These are phyloP conservation scores for Thymelicus sylvestris DNA, from an alignment of 2,888 invertebrate species.

Conservation along the genomic window DNA sequence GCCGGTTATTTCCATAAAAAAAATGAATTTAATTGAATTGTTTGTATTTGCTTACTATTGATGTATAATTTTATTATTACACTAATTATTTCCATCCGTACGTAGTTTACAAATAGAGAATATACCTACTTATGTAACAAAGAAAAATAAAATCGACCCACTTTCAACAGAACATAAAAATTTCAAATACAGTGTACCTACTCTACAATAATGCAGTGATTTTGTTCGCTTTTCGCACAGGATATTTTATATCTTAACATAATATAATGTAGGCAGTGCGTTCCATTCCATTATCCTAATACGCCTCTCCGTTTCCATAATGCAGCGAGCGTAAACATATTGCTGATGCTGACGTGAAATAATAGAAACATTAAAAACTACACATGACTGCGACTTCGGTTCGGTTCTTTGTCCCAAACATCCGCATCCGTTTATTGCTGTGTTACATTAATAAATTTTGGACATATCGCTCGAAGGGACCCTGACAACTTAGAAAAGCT, in stretches of 20 bases:
- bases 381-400: constrained; percentile 42
- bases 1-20: no score
- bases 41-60: no score
- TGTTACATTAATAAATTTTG: constrained; percentile 17
- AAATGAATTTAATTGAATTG: no score
- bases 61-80: no score
- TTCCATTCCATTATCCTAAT: constrained; percentile 36
- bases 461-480: no score
- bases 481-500: no score
- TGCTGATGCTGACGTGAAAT: constrained; percentile 22
- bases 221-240: constrained; percentile 1
- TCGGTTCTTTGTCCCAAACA: constrained; percentile 41
- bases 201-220: background rate
- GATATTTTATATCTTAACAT: constrained; percentile 9
- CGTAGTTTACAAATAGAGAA: no score
- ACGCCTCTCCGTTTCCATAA: constrained; percentile 26
- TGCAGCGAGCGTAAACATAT: constrained; percentile 22
- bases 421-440: constrained; percentile 20
- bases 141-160: background rate
- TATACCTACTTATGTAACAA: no score
- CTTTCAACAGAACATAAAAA: background rate
- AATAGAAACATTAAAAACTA: constrained; percentile 33
- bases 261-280: constrained; percentile 15
- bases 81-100: no score
- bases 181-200: background rate